Conservation (phyloP, 2,888 invertebrate species). For the Tetramorium bicarinatum region DNA sequence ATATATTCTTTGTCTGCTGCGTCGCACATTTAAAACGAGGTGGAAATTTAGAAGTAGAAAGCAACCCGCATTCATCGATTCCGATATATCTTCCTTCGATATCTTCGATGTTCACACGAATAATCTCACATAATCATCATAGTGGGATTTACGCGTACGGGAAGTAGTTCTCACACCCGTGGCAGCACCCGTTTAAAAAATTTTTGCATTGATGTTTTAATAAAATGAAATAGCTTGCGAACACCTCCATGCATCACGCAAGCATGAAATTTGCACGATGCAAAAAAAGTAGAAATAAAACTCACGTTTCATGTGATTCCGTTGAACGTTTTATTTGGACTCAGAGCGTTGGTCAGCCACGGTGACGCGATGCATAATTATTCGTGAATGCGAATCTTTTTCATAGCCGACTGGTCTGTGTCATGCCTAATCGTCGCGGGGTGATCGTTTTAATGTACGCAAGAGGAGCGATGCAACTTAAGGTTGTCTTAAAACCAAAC, state of each 20-base stretch:
- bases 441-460: constrained; percentile 65
- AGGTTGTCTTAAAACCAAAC: constrained; percentile 80
- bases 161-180: constrained; percentile 61
- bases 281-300: constrained; percentile 15
- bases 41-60: too few relatives aligned
- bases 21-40: too few relatives aligned
- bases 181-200: constrained; percentile 49
- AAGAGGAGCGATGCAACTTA: constrained; percentile 70
- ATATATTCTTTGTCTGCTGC: too few relatives aligned
- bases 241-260: background rate
- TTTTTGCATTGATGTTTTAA: too few relatives aligned
- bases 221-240: background rate
- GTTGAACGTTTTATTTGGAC: constrained; percentile 20
- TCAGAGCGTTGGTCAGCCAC: background rate
- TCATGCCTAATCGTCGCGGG: constrained; percentile 50
- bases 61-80: too few relatives aligned
- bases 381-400: constrained; percentile 41
- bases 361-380: constrained; percentile 13
- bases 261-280: background rate
- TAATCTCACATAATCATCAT: too few relatives aligned
- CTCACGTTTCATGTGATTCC: constrained; percentile 74
- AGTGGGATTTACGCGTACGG: constrained; percentile 73
- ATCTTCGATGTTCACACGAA: too few relatives aligned
- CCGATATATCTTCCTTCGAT: too few relatives aligned
- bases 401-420: constrained; percentile 20